These are phyloP conservation scores for Mizuhopecten yessoensis DNA, from an alignment of 1,140 invertebrate species.

Conservation along the genomic window DNA sequence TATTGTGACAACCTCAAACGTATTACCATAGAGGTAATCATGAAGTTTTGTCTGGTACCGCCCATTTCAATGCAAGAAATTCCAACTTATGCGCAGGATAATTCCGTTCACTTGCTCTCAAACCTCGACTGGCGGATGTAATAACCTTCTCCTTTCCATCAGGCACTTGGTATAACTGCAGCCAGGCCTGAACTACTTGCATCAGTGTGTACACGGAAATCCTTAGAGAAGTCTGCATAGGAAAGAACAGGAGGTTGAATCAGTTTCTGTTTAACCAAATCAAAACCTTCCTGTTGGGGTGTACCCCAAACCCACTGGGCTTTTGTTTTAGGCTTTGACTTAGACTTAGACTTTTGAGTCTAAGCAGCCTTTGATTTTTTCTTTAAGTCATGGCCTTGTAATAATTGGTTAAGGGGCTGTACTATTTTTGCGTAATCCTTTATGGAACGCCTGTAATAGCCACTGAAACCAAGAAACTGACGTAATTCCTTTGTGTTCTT, in stretches of 20 bases:
- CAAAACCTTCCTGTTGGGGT: not conserved
- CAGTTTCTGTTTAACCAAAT: conserved; percentile 2
- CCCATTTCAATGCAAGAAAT: conserved; percentile 58
- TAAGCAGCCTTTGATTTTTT: not conserved
- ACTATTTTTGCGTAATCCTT: conserved; percentile 52
- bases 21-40: conserved; percentile 60
- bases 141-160: conserved; percentile 26
- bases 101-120: not conserved
- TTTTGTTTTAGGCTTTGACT: not conserved
- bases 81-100: conserved; percentile 35
- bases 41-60: conserved; percentile 49
- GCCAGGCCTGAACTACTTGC: not conserved
- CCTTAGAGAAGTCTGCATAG: not conserved
- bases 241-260: not conserved
- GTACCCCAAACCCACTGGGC: not conserved
- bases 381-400: conserved; percentile 45
- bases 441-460: conserved; percentile 48
- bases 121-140: not conserved
- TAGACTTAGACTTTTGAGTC: not conserved
- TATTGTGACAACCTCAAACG: conserved; percentile 50
- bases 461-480: conserved; percentile 47
- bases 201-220: conserved; percentile 9
- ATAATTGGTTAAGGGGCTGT: conserved; percentile 41
- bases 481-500: conserved; percentile 43
- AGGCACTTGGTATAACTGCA: not conserved